Evolutionary conservation across 1,140 invertebrate species (phyloP), one percentile per base, ranked within the genome.

Genomic region (Marisa cornuarietis): DNA sequence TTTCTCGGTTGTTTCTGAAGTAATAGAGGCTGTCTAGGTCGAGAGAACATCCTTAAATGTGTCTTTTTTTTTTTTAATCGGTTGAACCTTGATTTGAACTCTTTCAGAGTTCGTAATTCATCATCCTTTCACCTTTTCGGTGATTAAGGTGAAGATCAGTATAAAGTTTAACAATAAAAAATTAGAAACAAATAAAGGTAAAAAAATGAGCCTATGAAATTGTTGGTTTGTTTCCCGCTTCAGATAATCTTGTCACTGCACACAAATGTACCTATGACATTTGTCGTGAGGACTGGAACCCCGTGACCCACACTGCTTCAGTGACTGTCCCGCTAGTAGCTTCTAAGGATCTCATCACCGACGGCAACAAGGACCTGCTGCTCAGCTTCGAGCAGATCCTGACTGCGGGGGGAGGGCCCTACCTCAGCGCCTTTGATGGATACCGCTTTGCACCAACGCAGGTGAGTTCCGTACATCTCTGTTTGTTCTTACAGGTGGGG

Each of bases 301-400:
- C 74, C 31, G 31, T 62, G 9, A 14, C 24, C 11, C 26, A 76
- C 51, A 62, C 62, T 61, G 74, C 74, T 6, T 26, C 54, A 18
- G 62, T 76, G 26, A n/a, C 42, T 14, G 62, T 76, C 24, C 74
- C 74, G 7, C 14, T 76, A 3, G 49, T 42, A 31, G 74, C 74
- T 1, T 31, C 74, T 24, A 63, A 76, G 31, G 74, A 76, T 31
- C 74, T 65, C 14, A 65, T 76, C 62, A 65, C 13, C 11, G 74
- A 76, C 26, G 74, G 74, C 18, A 58, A 76, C 74, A 76, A 76
- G 74, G 74, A 76, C 42, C 62, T 76, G 24, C n/a, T 76, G 61
- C 74, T 76, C 22, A 24, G 51, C 61, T 76, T 76, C 62, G 74
- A 76, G 74, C 10, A 31, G 24, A 63, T 76, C 24, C 61, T 76